Conservation (phyloP, 92 coral and sea anemone genomes). For the Epizoanthus rinbou region DNA sequence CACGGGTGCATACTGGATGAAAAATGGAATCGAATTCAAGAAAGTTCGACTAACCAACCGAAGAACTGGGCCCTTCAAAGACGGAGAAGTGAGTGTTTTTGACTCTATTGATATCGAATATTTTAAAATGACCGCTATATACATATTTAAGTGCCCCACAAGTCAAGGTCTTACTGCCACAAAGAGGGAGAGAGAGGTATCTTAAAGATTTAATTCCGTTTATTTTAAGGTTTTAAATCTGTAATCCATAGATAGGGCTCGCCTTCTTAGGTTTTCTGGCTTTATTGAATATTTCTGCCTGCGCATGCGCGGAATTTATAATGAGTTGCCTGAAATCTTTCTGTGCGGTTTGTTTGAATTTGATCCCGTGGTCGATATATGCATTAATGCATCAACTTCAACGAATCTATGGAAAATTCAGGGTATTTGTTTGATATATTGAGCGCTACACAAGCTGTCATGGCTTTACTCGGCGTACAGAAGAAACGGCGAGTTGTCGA, state of each 20-base stretch:
- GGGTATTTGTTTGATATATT: background rate
- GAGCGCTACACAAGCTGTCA: conserved; percentile 44
- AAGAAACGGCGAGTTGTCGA: conserved; percentile 61
- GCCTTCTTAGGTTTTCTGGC: background rate
- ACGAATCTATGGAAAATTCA: background rate
- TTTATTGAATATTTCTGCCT: background rate
- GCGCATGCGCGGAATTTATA: conserved; percentile 36
- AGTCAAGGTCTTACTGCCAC: too few species aligned
- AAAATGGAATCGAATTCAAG: conserved; percentile 89
- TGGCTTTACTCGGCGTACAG: conserved; percentile 15
- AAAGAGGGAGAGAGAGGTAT: background rate
- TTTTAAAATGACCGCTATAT: too few species aligned
- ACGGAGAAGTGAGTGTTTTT: conserved; percentile 72
- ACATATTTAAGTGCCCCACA: too few species aligned
- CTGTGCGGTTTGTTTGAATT: background rate
- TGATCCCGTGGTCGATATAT: background rate
- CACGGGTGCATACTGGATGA: conserved; percentile 89
- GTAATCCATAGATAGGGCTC: background rate
- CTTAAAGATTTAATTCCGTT: background rate
- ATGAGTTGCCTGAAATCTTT: background rate
- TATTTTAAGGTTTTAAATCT: background rate
- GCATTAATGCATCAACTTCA: background rate
- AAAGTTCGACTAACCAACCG: conserved; percentile 82
- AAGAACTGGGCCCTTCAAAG: conserved; percentile 72
- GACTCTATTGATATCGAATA: too few species aligned